Base-by-base conservation (phyloP, 2,888 invertebrate genomes). In the Synanthedon formicaeformis region DNA sequence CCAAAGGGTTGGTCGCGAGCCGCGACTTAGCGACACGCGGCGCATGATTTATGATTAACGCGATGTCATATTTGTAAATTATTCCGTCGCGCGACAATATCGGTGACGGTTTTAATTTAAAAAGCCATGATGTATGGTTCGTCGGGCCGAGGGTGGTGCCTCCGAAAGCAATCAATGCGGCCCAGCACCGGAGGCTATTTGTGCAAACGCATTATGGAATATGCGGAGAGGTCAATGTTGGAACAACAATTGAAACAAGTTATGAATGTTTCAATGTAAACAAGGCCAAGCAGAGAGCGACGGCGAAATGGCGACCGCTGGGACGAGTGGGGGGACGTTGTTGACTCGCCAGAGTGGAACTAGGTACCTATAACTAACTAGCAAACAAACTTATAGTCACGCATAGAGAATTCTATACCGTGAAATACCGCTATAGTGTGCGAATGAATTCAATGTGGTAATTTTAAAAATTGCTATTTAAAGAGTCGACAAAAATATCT, bases 61-160 rank as follows among this genome's bases (percentile, higher is more conserved):
- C 64, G 66, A 62, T 64, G 64, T 67, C 66, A 63, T 34, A 34
- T 66, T 64, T 66, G 69, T 63, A 71, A 68, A 67, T 70, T 65
- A 73, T 64, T 64, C 63, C 71, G 70, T 64, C 69, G 65, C 71
- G 73, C 68, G 72, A 69, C 70, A 63, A 64, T 64, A 58, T 58
- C 65, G 67, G 67, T 67, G 71, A 74, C 78, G 78, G 71, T 66
- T 75, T 76, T 75, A 73, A 80, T 73, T 81, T 77, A 78, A 73
- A 73, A 60, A 62, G 63, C 63, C 57, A 67, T 81, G 82, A 82
- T 81, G 70, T 69, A 82, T 74, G 69, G 59, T 55, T 60, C 51
- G 58, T 60, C 34, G 34, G 5, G 34, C 34, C 34, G 34, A 34
- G 34, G 34, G 34, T 34, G 34, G 34, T 34, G 34, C 34, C 34